These are phyloP conservation scores for Notarius quadriscutis DNA, from an alignment of 2,113 vertebrate species.

Conservation along the genomic window DNA sequence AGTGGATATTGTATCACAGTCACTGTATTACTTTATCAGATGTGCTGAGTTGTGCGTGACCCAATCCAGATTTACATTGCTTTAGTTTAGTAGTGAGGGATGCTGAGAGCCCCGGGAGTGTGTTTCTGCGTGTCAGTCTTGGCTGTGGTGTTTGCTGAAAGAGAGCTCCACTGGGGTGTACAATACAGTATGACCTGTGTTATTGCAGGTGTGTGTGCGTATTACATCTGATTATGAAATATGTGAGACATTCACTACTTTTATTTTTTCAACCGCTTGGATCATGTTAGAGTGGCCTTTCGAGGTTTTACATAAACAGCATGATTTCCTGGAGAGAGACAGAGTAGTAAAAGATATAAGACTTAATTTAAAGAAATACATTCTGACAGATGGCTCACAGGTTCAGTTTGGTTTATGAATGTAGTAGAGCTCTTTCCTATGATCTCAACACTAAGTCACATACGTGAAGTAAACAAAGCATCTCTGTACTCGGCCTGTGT, in stretches of 20 bases:
- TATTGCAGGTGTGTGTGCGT: slow-evolving; percentile 71
- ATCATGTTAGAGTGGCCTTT: slow-evolving; percentile 54
- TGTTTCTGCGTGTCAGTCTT: slow-evolving; percentile 33
- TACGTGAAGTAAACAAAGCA: slow-evolving; percentile 15
- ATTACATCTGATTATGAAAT: slow-evolving; percentile 71
- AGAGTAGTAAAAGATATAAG: slow-evolving; percentile 29
- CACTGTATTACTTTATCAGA: slow-evolving; percentile 15
- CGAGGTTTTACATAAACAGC: slow-evolving; percentile 67
- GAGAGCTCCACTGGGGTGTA: slow-evolving; percentile 55
- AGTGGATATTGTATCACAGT: neutral
- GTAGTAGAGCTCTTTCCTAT: slow-evolving; percentile 9
- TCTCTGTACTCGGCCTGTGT: neutral
- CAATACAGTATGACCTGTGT: slow-evolving; percentile 62
- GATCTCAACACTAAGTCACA: slow-evolving; percentile 36
- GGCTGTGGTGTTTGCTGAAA: slow-evolving; percentile 40
- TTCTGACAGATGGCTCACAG: slow-evolving; percentile 2
- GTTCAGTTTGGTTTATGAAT: slow-evolving; percentile 15
- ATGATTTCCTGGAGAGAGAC: slow-evolving; percentile 60
- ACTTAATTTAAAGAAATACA: slow-evolving; percentile 46
- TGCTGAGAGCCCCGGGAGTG: slow-evolving; percentile 29
- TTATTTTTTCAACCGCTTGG: slow-evolving; percentile 67
- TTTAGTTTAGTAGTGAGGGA: slow-evolving; percentile 23
- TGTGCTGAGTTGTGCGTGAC: slow-evolving; percentile 30
- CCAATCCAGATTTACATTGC: slow-evolving; percentile 42
- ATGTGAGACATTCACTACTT: slow-evolving; percentile 62